These are phyloP conservation scores for Ceratitis capitata DNA, from an alignment of 1,140 invertebrate genomes.

Conservation along the genomic window DNA sequence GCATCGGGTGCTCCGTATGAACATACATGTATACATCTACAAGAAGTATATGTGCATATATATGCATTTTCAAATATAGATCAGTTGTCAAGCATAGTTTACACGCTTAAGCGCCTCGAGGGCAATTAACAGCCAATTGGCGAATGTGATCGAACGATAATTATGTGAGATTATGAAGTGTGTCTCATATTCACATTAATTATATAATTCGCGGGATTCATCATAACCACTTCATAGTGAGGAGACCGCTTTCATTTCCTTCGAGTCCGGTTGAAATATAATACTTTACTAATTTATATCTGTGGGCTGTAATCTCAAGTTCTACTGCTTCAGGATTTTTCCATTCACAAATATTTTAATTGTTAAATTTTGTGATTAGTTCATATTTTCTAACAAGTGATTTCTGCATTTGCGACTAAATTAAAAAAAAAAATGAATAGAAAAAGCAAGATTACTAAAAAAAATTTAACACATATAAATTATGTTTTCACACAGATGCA, in stretches of 20 bases:
- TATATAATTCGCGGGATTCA: background rate
- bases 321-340: conserved; percentile 6
- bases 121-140: conserved; percentile 35
- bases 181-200: no score
- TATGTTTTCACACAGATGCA: no score
- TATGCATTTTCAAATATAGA: background rate
- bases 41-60: no score
- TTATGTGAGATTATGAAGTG: no score
- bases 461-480: no score
- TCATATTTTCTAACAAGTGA: conserved; percentile 22
- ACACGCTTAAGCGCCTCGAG: conserved; percentile 20
- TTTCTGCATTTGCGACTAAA: background rate
- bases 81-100: background rate
- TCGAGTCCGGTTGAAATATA: background rate
- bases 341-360: background rate
- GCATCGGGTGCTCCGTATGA: background rate
- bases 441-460: no score
- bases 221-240: background rate
- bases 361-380: conserved; percentile 26
- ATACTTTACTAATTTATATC: background rate
- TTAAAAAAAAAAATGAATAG: background rate
- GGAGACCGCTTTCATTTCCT: background rate
- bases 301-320: background rate
- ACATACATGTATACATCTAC: no score
- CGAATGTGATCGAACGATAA: background rate